phyloP scores from a whole-genome alignment of 2,888 invertebrate genomes.

The Agrotis clavis region DNA sequence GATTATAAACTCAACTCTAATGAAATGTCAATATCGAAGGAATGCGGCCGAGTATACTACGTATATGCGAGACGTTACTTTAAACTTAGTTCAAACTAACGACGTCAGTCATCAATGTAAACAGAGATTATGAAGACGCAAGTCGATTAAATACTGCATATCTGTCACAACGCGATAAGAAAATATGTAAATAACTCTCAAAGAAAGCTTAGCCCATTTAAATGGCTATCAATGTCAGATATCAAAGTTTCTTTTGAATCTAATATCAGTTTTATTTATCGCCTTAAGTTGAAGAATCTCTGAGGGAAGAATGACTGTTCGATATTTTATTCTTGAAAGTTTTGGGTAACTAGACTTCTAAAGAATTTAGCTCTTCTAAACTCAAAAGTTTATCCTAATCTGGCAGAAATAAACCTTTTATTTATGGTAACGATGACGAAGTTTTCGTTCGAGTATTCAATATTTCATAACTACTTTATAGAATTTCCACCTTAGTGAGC shows the following conservation, averaged over 20 bases:
- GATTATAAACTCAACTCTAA: slow-evolving; percentile 15
- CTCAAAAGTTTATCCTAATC: slow-evolving; percentile 27
- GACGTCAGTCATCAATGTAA: slow-evolving; percentile 53
- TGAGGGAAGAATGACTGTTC: slow-evolving; percentile 48
- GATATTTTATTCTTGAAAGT: slow-evolving; percentile 43
- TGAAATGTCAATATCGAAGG: slow-evolving; percentile 41
- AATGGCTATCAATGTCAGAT: slow-evolving; percentile 55
- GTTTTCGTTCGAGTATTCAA: neutral
- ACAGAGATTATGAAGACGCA: slow-evolving; percentile 60
- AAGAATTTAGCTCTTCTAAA: slow-evolving; percentile 24
- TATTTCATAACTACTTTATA: neutral
- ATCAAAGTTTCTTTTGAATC: slow-evolving; percentile 49
- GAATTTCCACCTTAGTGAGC: neutral
- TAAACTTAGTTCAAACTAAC: slow-evolving; percentile 51
- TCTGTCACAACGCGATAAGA: slow-evolving; percentile 52
- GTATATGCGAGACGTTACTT: slow-evolving; percentile 29
- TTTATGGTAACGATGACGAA: no score
- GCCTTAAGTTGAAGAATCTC: slow-evolving; percentile 47
- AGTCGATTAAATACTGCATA: slow-evolving; percentile 57
- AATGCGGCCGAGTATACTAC: slow-evolving; percentile 47
- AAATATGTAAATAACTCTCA: slow-evolving; percentile 60
- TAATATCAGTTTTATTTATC: slow-evolving; percentile 48
- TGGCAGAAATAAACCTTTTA: neutral
- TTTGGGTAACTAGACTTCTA: slow-evolving; percentile 19
- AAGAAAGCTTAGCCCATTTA: slow-evolving; percentile 55